Evolutionary conservation across 2,888 invertebrate species (phyloP).

Genomic region (Charanyca ferruginea): DNA sequence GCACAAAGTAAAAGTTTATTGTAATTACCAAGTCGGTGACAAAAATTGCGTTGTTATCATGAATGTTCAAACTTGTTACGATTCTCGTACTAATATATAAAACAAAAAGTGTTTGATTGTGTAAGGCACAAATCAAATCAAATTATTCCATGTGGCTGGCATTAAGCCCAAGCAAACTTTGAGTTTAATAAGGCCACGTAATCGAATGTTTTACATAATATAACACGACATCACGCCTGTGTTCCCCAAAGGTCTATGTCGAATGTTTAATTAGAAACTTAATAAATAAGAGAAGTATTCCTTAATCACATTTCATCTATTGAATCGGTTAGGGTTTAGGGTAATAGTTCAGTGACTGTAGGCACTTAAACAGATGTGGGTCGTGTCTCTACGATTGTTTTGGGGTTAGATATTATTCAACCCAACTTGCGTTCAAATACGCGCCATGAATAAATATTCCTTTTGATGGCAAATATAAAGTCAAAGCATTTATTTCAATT

Average conservation of each 20-base stretch:
- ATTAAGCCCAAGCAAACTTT: constrained; percentile 1
- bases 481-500: no score
- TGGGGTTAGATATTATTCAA: constrained; percentile 27
- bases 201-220: not conserved
- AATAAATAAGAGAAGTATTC: constrained; percentile 13
- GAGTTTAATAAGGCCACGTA: not conserved
- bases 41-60: constrained; percentile 16
- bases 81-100: constrained; percentile 6
- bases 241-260: not conserved
- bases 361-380: constrained; percentile 38
- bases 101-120: not conserved
- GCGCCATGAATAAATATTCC: constrained; percentile 40
- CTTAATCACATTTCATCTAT: constrained; percentile 12
- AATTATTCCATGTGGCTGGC: not conserved
- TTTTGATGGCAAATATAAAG: constrained; percentile 42
- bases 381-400: constrained; percentile 35
- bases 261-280: constrained; percentile 32
- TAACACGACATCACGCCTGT: not conserved
- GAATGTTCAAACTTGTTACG: constrained; percentile 10
- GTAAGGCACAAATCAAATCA: constrained; percentile 1
- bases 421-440: constrained; percentile 14
- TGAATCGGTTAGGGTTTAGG: not conserved
- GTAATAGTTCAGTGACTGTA: constrained; percentile 2
- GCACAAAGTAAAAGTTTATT: constrained; percentile 15
- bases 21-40: constrained; percentile 7